Base-by-base conservation (phyloP, 2,113 vertebrate species). In the Elgaria multicarinata region DNA sequence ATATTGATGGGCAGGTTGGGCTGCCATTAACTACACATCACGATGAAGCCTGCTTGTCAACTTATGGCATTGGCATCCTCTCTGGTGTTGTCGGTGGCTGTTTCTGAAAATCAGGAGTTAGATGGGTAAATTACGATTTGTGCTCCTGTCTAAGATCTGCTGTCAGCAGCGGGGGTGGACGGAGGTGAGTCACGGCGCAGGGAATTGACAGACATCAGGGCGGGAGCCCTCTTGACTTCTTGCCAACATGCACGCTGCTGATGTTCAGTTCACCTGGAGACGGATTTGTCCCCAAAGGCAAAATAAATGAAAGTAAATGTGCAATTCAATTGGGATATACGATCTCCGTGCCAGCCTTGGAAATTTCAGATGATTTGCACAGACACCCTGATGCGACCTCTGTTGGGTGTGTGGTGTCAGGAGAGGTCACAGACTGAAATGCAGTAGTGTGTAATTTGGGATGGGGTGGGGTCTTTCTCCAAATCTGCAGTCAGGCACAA, bases 1-100 rank as follows among this genome's bases (percentile, higher is more conserved):
- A 75, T 94, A 46, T 89, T 93, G 92, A 94, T 89, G 94, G 89
- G 87, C 72, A 94, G 87, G 81, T 74, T 86, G 87, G 75, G 87
- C 87, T 36, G 85, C 86, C 86, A 94, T 94, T 89, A 86, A 88
- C 85, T 28, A 80, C 87, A n/a, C 86, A 92, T 77, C 82, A 76
- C 89, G 80, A 89, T 0, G 0, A 79, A 79, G 42, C 93, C 67
- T 91, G 92, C 89, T 94, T 93, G 82, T 94, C 92, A 94, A 92
- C 90, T 4, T 85, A 55, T 82, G 91, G 95, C 94, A 94, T 20
- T n/a, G n/a, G n/a, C 88, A 87, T 94, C 91, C 85, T 91, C 87
- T 93, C 33, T 86, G 87, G 93, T 75, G 62, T 18, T n/a, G 0
- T 1, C 44, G 77, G 85, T 79, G 69, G 67, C 18, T 44, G 64